Percentiles rank a stretch among this genome's conserved stretches.
phyloP scores from a whole-genome alignment of 2,888 invertebrate species.

The Pollenia angustigena region DNA sequence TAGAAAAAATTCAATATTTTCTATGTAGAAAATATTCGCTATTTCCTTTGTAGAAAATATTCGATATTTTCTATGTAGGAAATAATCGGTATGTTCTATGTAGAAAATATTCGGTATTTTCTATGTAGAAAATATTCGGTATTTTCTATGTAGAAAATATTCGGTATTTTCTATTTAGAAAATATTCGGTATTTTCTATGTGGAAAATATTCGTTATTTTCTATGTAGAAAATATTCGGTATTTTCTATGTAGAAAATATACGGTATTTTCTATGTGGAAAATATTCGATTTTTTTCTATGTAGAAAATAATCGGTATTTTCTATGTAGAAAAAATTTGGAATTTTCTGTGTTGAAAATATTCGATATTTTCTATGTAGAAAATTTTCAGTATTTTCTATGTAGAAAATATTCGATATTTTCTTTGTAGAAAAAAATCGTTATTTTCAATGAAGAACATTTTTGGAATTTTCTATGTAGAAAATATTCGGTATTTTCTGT shows the following conservation, averaged over 20 bases:
- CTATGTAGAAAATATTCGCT: not conserved
- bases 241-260: constrained; percentile 2
- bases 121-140: not conserved
- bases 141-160: constrained; percentile 18
- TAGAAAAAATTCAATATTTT: constrained; percentile 12
- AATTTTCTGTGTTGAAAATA: constrained; percentile 11
- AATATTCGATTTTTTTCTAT: constrained; percentile 1
- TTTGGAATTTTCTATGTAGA: constrained; percentile 2
- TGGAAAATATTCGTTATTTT: not conserved
- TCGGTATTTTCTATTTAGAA: constrained; percentile 1
- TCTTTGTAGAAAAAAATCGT: constrained; percentile 6
- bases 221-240: not conserved
- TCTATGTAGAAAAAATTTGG: not conserved
- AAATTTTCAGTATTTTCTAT: not conserved
- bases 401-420: constrained; percentile 6
- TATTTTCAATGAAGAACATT: constrained; percentile 6
- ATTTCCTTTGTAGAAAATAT: constrained; percentile 13
- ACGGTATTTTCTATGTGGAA: constrained; percentile 2
- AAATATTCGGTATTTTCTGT: not conserved
- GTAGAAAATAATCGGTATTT: not conserved
- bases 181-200: not conserved
- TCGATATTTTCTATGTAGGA: not conserved
- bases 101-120: constrained; percentile 2
- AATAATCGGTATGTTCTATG: not conserved
- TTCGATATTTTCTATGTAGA: constrained; percentile 16